Evolutionary conservation across 2,888 invertebrate genomes (phyloP).

Genomic region (Epicampocera succincta): DNA sequence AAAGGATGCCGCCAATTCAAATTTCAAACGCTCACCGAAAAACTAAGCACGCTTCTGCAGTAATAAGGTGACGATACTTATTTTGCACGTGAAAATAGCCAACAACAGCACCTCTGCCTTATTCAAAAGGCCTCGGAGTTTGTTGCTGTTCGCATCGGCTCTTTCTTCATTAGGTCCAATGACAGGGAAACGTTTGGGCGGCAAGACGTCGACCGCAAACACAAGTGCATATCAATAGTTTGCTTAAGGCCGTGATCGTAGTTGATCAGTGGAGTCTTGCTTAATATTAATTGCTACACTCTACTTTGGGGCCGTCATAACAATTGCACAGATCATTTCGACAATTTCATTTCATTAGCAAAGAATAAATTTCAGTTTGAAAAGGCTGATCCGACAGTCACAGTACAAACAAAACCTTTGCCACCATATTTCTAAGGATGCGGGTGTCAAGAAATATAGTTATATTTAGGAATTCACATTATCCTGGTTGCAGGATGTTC

Average conservation of each 20-base stretch:
- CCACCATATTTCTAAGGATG: too few species aligned
- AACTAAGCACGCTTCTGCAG: slow-evolving; percentile 69
- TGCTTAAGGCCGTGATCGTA: slow-evolving; percentile 34
- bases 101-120: neutral
- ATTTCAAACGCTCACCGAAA: slow-evolving; percentile 68
- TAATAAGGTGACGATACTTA: slow-evolving; percentile 64
- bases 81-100: slow-evolving; percentile 63
- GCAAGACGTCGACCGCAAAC: neutral
- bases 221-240: slow-evolving; percentile 57
- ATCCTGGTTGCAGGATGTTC: too few species aligned
- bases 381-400: too few species aligned
- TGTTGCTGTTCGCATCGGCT: neutral
- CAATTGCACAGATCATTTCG: neutral
- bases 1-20: slow-evolving; percentile 69
- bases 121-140: slow-evolving; percentile 17
- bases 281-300: slow-evolving; percentile 19
- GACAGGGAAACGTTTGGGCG: neutral
- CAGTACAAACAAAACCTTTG: too few species aligned
- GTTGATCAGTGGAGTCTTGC: slow-evolving; percentile 38
- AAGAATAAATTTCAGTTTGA: too few species aligned
- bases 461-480: too few species aligned
- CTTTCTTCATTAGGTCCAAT: neutral
- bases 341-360: too few species aligned
- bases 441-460: too few species aligned
- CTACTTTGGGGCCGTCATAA: neutral